Base-by-base conservation (phyloP, 2,113 vertebrate genomes). In the Eupsittula cactorum region DNA sequence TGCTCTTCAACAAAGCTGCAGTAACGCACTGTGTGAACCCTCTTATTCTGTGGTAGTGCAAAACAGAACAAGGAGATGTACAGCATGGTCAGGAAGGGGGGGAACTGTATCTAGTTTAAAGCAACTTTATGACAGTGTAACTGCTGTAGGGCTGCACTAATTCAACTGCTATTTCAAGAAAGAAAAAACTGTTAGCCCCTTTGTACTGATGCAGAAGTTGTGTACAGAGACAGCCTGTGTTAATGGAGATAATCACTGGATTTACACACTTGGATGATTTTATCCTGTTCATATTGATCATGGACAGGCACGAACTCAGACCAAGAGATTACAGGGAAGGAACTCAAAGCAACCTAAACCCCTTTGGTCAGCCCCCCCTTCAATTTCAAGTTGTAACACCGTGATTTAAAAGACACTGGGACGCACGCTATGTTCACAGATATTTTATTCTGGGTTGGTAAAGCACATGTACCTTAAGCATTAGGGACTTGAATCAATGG, bases 341-440 rank as follows among this genome's bases (percentile, higher is more conserved):
- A 79, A 78, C 16, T 9, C 17, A 29, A 46, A 67, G 31, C 3
- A 17, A 85, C 14, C n/a, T 19, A 35, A 64, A 63, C 9, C 1
- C 10, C 33, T 75, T 2, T 44, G 44, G 33, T 24, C 37, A 49
- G n/a, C 14, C 18, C 64, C 25, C 57, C 29, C 55, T 44, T 27
- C 25, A 71, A 84, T 80, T 16, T 13, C 10, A 50, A 68, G 35
- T 33, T 46, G 19, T 39, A 15, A 17, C 7, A 37, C 23, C 1
- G 0, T 6, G 25, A 50, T 50, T 84, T 35, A 33, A 67, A 55
- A 63, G 55, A 27, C 41, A 9, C 13, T 11, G 55, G n/a, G 33
- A 74, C 11, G 37, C 39, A 10, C 0, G 1, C 6, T 78, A 8
- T 35, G 19, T 29, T 70, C 42, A 41, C 13, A 25, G 46, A 2